These are phyloP conservation scores for Adoxophyes honmai DNA, from an alignment of 1,140 invertebrate species.

Conservation along the genomic window DNA sequence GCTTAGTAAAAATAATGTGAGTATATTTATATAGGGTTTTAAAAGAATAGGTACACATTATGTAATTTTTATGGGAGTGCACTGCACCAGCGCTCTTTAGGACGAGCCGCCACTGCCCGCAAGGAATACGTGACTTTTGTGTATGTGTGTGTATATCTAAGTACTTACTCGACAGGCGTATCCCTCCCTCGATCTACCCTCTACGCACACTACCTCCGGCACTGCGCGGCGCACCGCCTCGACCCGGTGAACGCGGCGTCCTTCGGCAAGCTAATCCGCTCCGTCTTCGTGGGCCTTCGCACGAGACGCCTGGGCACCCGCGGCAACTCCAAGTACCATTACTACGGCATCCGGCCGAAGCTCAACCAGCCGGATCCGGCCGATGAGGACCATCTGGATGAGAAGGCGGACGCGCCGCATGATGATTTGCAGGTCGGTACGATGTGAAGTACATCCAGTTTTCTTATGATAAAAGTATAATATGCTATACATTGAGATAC, in stretches of 20 bases:
- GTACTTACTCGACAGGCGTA: slow-evolving; percentile 74
- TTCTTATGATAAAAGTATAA: no score
- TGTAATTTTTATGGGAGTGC: no score
- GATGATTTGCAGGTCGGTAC: slow-evolving; percentile 34
- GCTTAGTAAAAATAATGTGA: no score
- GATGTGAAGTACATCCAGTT: no score
- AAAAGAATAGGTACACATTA: no score
- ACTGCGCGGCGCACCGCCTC: slow-evolving; percentile 95
- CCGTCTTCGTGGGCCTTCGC: slow-evolving; percentile 96
- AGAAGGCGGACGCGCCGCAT: slow-evolving; percentile 19
- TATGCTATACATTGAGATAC: no score
- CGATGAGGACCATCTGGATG: slow-evolving; percentile 33
- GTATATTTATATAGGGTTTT: no score
- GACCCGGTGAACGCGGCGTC: slow-evolving; percentile 99
- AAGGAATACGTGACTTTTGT: no score
- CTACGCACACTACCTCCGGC: slow-evolving; percentile 97
- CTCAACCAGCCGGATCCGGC: slow-evolving; percentile 33
- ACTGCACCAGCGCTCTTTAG: no score
- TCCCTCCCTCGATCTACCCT: slow-evolving; percentile 96
- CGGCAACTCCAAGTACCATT: slow-evolving; percentile 99
- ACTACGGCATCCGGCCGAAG: slow-evolving; percentile 94
- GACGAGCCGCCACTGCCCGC: no score
- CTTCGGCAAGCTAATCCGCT: slow-evolving; percentile 98
- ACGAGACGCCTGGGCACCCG: slow-evolving; percentile 96
- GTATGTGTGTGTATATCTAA: neutral